Evolutionary conservation across 30 jellyfish, hydroid and myxozoan genomes (phyloP), one percentile per base, ranked within the genome.

Genomic region (Cassiopea xamachana): DNA sequence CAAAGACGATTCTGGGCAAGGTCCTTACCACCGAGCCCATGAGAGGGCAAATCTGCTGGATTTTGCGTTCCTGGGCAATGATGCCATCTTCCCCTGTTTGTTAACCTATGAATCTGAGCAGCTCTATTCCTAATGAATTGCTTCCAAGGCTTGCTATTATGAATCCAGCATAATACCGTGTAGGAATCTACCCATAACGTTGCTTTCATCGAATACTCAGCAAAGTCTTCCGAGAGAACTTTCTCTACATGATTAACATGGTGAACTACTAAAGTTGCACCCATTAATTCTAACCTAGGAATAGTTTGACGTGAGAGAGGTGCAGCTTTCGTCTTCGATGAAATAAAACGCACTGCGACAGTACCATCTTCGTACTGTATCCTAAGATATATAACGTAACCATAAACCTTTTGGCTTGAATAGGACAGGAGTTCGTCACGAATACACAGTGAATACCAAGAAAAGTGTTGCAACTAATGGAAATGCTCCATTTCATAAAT

Each of bases 21-120:
- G 7, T 64, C 64, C 45, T 39, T 82, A 44, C 83, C 83, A 49
- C 76, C 49, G 62, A 48, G 7, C 49, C 90, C 87, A 4, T 87
- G 82, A 46, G 90, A 82, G 74, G 90, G 90, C 46, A 82, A 27
- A 82, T 82, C 87, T 3, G 60, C 87, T 12, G 90, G 90, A 64
- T 82, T 82, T 44, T 58, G 64, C 47, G 46, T 12, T 45, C 90
- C 90, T 48, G 90, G 90, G 44, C 90, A 82, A 64, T 58, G 85
- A 27, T 45, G 13, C 90, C 90, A 82, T 62, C 60, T 50, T 16
- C 76, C 86, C 60, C 64, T 62, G 46, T 17, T 3, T 16, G 83
- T 39, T 44, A 69, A n/a, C 8, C 81, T 10, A 27, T 51, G 88
- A 6, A 79, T 79, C 10, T 46, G 77, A 6, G 45, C 84, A 4